Evolutionary conservation across 1,140 invertebrate genomes (phyloP), one percentile per base, ranked within the genome.

Genomic region (Heliconius himera): DNA sequence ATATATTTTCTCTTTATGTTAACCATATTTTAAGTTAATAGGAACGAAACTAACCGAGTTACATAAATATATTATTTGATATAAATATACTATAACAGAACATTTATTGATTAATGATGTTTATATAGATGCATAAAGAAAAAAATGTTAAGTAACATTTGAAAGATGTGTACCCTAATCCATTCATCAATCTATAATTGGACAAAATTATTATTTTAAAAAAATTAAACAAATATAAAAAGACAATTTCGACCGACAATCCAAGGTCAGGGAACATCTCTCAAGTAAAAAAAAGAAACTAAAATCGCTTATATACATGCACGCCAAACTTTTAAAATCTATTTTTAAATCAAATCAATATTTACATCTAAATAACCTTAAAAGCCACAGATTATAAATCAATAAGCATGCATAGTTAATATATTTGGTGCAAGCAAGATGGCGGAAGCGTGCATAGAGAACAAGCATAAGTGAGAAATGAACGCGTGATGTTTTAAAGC

Each of bases 261-360:
- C 85, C 85, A 88, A 90, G 87, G 90, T 87, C 88, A 91, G 91
- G 89, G 89, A 93, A 93, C 93, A 94, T 94, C 93, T 94, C 93
- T 94, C 93, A 94, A 92, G 90, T 90, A 88, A 26, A 11, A 16
- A 66, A 66, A 9, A 22, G 26, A 89, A 73, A 83, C 60, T 76
- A 72, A 26, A 66, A 29, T 41, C 38, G 74, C 74, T 76, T 70
- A 70, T 70, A 76, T 76, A 76, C 91, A 90, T 91, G 90, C 91
- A 88, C 86, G 86, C 86, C 51, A 78, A 78, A 77, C 60, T 70
- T 80, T 80, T 76, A 26, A 66, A 22, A 49, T 74, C 51, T 70
- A 74, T 60, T 73, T 20, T 73, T 3, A 78, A 73, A 78, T 29
- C 2, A 78, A 73, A 78, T 60, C 60, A 29, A 16, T 66, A 22